Conservation (phyloP, 2,888 invertebrate species). For the Eupsilia transversa region DNA sequence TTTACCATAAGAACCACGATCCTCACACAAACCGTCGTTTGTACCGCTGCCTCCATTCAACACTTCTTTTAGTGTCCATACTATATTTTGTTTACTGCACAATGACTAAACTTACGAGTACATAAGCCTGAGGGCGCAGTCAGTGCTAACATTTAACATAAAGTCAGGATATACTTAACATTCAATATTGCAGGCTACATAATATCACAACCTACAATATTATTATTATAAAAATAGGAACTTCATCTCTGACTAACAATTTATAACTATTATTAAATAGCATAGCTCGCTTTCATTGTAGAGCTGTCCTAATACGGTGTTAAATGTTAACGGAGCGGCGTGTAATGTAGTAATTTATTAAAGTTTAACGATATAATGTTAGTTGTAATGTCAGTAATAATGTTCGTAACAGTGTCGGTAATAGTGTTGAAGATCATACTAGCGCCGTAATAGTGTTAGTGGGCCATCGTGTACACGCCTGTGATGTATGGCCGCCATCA, state of each 20-base stretch:
- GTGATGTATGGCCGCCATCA: not conserved
- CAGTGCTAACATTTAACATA: too few relatives aligned
- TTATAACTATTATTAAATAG: not conserved
- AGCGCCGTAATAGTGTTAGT: conserved; percentile 32
- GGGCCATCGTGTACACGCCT: not conserved
- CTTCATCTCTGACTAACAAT: not conserved
- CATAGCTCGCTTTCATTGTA: conserved; percentile 23
- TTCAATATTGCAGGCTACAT: not conserved
- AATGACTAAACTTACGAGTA: not conserved
- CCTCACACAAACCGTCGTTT: not conserved
- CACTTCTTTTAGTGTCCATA: not conserved
- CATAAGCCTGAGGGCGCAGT: not conserved
- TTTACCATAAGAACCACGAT: not conserved
- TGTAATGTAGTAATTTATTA: conserved; percentile 57
- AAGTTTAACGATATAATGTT: conserved; percentile 34
- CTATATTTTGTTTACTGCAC: too few relatives aligned
- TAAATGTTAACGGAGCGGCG: conserved; percentile 46
- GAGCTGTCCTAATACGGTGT: conserved; percentile 9
- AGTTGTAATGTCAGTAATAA: conserved; percentile 21
- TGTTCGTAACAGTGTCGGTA: conserved; percentile 9
- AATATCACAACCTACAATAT: not conserved
- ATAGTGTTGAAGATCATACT: conserved; percentile 11
- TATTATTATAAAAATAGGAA: not conserved
- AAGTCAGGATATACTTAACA: not conserved
- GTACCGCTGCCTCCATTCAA: not conserved